A percentile compares a stretch with the other conserved stretches of the same genome.
phyloP scores from a whole-genome alignment of 2,888 invertebrate species.

The Acanthosepion lycidas region DNA sequence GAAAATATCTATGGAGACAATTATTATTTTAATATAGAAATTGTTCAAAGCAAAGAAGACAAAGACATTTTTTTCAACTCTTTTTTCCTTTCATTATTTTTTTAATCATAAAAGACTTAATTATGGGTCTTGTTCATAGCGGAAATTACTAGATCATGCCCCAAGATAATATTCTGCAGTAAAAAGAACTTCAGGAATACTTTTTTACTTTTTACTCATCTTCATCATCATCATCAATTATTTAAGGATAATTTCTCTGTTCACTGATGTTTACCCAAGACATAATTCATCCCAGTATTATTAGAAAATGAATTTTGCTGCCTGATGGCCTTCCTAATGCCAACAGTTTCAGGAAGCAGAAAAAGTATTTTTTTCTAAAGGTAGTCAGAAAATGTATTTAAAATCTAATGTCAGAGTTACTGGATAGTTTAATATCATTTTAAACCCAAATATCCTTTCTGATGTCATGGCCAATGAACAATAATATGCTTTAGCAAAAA shows the following conservation, averaged over 20 bases:
- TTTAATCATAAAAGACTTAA: conserved; percentile 9
- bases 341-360: neutral
- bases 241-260: neutral
- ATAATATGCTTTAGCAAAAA: too few species aligned
- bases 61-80: neutral
- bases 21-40: conserved; percentile 33
- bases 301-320: neutral
- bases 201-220: neutral
- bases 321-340: neutral
- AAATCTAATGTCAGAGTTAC: neutral
- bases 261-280: neutral
- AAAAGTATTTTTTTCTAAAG: neutral
- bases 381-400: neutral
- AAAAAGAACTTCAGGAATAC: neutral
- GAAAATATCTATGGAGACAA: too few species aligned
- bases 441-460: too few species aligned
- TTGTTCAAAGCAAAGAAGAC: conserved; percentile 8
- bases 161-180: neutral
- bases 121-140: neutral
- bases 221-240: neutral
- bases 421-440: neutral
- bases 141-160: conserved; percentile 18
- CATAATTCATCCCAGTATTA: neutral
- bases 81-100: neutral
- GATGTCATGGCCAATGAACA: too few species aligned